Evolutionary conservation across 2,113 vertebrate genomes (phyloP), one percentile per base, ranked within the genome.

Genomic region (Sylvilagus bachmani): DNA sequence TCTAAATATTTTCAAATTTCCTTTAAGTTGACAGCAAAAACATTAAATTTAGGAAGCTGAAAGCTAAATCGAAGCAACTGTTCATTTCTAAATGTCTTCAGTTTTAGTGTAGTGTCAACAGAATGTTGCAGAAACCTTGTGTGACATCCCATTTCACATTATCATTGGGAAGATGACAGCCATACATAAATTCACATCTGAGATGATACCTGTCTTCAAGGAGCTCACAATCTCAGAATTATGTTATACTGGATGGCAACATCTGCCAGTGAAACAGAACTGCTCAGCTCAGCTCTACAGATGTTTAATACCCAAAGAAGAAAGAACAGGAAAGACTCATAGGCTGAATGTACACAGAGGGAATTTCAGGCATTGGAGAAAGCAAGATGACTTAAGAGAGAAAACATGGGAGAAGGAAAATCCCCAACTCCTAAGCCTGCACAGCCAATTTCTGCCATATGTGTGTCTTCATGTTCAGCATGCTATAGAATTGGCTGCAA

Each of bases 21-120:
- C 78, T 79, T 96, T 94, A 97, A 88, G 75, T 14, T 92, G 85
- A 95, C 22, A 74, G 51, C 88, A 84, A 90, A 27, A 93, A 64
- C 44, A 94, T 81, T 51, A 79, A 77, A 86, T 70, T 90, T 36
- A 84, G 49, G 86, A 74, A 73, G 70, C 7, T 89, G 53, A 82
- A 33, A 31, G 49, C 62, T 82, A 81, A 75, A 13, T 31, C 6
- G n/a, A 91, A 80, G 16, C 44, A 86, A 81, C 78, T 91, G 93
- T 38, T 67, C 2, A 89, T 16, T 90, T 95, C 61, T n/a, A 55
- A 36, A n/a, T 89, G 53, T 53, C 66, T 83, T 87, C 10, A 70
- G 77, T 69, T 93, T 86, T 44, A 94, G 33, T 55, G 80, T n/a
- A 27, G 31, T 55, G 58, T 90, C 79, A 70, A 64, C 27, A 89